Conservation (phyloP, 1,140 invertebrate species). For the Helicoverpa zea region DNA sequence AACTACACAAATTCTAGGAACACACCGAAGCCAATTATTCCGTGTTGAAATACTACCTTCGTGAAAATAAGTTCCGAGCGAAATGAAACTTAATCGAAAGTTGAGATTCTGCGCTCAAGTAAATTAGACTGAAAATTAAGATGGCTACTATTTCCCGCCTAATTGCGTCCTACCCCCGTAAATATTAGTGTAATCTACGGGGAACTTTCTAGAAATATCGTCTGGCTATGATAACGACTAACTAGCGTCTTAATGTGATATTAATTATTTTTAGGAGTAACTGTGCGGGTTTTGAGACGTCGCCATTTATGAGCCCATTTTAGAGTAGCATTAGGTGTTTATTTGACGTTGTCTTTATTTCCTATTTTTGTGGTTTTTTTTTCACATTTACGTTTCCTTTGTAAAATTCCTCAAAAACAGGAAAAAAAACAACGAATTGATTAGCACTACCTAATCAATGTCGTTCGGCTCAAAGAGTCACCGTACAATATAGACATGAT, state of each 20-base stretch:
- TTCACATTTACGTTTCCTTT: too few relatives aligned
- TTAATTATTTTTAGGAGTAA: constrained; percentile 10
- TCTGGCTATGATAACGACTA: constrained; percentile 37
- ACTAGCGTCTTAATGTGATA: constrained; percentile 13
- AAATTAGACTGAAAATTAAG: constrained; percentile 51
- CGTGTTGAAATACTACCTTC: not conserved
- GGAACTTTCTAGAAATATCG: constrained; percentile 42
- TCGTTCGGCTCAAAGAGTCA: too few relatives aligned
- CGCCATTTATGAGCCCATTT: too few relatives aligned
- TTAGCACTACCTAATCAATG: too few relatives aligned
- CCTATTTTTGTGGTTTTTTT: too few relatives aligned
- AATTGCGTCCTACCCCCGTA: constrained; percentile 46
- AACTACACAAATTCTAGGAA: not conserved
- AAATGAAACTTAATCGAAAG: constrained; percentile 52
- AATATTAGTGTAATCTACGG: constrained; percentile 38
- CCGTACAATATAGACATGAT: too few relatives aligned
- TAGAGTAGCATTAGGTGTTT: too few relatives aligned
- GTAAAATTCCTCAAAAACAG: too few relatives aligned
- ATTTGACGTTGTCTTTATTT: too few relatives aligned
- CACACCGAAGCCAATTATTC: not conserved
- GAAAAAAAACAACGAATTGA: too few relatives aligned
- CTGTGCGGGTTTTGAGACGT: too few relatives aligned
- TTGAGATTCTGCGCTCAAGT: constrained; percentile 36
- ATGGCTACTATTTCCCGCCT: constrained; percentile 48
- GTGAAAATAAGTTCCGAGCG: constrained; percentile 22